phyloP scores from a whole-genome alignment of 1,140 invertebrate genomes.

The Aradophagus sp. region DNA sequence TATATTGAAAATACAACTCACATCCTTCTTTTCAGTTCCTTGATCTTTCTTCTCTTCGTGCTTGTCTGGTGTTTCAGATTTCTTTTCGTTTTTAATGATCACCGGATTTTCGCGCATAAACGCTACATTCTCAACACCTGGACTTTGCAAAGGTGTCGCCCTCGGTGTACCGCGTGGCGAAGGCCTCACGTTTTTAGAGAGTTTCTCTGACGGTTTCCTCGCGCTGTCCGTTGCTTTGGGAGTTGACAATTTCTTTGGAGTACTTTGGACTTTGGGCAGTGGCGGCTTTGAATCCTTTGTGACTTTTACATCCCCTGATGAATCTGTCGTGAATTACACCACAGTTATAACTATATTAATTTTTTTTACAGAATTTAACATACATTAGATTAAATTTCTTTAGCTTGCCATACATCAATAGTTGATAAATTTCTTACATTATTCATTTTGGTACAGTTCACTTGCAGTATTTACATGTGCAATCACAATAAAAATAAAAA shows the following conservation, averaged over 20 bases:
- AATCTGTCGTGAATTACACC: conserved; percentile 55
- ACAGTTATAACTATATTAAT: background rate
- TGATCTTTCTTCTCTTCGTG: conserved; percentile 70
- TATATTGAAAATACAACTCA: too few relatives aligned
- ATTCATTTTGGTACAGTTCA: too few relatives aligned
- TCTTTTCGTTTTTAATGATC: conserved; percentile 71
- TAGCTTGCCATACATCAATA: too few relatives aligned
- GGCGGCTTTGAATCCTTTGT: conserved; percentile 74
- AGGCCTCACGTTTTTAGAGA: conserved; percentile 70
- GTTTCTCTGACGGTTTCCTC: conserved; percentile 70
- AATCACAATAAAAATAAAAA: conserved; percentile 70
- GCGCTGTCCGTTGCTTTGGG: conserved; percentile 62
- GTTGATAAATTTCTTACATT: too few relatives aligned
- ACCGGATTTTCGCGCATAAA: conserved; percentile 67
- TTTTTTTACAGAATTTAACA: background rate
- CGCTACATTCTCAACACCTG: conserved; percentile 72
- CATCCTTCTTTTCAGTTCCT: conserved; percentile 67
- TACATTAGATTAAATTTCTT: too few relatives aligned
- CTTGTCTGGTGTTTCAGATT: conserved; percentile 60
- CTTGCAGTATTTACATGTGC: conserved; percentile 72
- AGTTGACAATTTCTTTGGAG: conserved; percentile 72
- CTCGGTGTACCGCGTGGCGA: conserved; percentile 75
- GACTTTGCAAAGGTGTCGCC: conserved; percentile 77
- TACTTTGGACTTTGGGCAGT: conserved; percentile 74
- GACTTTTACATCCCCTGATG: conserved; percentile 63